Base-by-base conservation (phyloP, 2,888 invertebrate species). In the Pterobdella sp. region DNA sequence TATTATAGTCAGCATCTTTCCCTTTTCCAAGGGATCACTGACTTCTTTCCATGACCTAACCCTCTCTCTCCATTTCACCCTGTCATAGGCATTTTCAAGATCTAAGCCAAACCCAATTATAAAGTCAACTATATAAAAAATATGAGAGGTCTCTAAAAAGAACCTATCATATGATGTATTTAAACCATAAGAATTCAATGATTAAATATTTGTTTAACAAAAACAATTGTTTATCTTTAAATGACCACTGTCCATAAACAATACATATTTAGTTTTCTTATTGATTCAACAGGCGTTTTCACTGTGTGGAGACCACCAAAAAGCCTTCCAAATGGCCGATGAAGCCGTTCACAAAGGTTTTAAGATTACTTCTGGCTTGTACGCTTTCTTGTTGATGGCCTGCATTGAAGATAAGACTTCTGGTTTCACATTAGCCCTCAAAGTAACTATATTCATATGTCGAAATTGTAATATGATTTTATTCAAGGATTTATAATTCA, bases 201-300 rank as follows among this genome's bases (percentile, higher is more conserved):
- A 49, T 49, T 49, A 49, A 49, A 49, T 49, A 18, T 49, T 14
- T 18, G 14, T 49, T 49, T 49, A 22, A 49, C 52, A 14, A 49
- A 49, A 49, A 49, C 14, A 49, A 66, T 32, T 32, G 18, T 64
- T 64, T 66, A 34, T 32, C 3, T n/a, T n/a, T n/a, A n/a, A n/a
- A n/a, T n/a, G n/a, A n/a, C n/a, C n/a, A n/a, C n/a, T n/a, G n/a
- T n/a, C n/a, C n/a, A n/a, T n/a, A n/a, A n/a, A n/a, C n/a, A n/a
- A n/a, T n/a, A n/a, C n/a, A n/a, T n/a, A n/a, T n/a, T n/a, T n/a
- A n/a, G n/a, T n/a, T n/a, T n/a, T n/a, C n/a, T n/a, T n/a, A n/a
- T n/a, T n/a, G n/a, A n/a, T n/a, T n/a, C n/a, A 26, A 29, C 42
- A 93, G 86, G 92, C 93, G 0, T 95, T 91, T 85, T 93, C 92